Conservation (phyloP, 2,888 invertebrate species). For the Venusia cambrica region DNA sequence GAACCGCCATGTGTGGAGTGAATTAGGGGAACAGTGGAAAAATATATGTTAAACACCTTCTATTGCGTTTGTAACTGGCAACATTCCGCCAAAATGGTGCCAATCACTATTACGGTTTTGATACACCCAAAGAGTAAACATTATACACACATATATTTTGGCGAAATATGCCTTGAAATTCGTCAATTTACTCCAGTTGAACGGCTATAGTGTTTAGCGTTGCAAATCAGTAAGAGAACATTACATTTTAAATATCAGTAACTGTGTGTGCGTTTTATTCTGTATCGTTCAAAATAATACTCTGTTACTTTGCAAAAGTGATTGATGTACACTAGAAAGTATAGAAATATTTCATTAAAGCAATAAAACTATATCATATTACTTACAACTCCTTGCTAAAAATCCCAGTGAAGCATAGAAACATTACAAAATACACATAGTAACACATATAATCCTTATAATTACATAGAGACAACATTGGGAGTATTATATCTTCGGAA, state of each 20-base stretch:
- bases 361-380: constrained; percentile 29
- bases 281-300: constrained; percentile 6
- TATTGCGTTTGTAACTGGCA: constrained; percentile 11
- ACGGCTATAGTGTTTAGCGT: constrained; percentile 24
- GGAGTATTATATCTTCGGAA: too few relatives aligned
- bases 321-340: constrained; percentile 3
- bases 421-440: constrained; percentile 40
- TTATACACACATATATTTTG: too few relatives aligned
- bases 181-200: constrained; percentile 17
- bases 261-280: constrained; percentile 10
- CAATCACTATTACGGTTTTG: too few relatives aligned
- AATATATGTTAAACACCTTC: constrained; percentile 8
- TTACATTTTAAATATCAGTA: constrained; percentile 10
- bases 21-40: too few relatives aligned
- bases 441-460: too few relatives aligned
- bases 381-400: constrained; percentile 80
- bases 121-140: too few relatives aligned
- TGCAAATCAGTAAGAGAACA: constrained; percentile 26
- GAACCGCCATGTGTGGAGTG: too few relatives aligned
- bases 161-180: constrained; percentile 14
- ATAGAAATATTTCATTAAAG: constrained; percentile 6
- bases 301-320: constrained; percentile 15
- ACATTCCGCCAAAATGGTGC: constrained; percentile 17
- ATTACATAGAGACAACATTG: too few relatives aligned
- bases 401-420: constrained; percentile 64